phyloP scores from a whole-genome alignment of 2,113 vertebrate species.

The Gobio gobio region DNA sequence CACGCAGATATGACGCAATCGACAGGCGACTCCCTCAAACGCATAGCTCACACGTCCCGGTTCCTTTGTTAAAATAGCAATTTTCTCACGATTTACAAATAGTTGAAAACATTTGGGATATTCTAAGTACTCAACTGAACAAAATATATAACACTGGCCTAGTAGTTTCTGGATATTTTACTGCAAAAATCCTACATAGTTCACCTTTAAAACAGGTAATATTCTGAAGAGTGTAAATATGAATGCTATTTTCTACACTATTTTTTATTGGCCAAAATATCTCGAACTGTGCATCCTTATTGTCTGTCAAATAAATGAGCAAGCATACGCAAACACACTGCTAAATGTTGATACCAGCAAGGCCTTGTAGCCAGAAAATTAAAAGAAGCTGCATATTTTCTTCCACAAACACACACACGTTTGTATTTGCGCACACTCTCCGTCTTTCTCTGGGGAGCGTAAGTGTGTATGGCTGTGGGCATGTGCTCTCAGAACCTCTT shows the following conservation, averaged over 20 bases:
- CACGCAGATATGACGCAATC: no score
- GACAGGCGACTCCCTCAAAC: no score
- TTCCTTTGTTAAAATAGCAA: no score
- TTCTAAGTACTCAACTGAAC: no score
- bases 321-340: conserved; percentile 19
- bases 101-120: no score
- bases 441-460: conserved; percentile 8
- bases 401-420: conserved; percentile 2
- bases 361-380: neutral
- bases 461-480: conserved; percentile 29
- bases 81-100: no score
- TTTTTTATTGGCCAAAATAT: neutral
- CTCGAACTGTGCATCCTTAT: neutral
- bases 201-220: neutral
- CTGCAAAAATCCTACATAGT: no score
- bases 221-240: neutral
- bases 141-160: no score
- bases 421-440: neutral
- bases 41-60: no score
- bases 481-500: conserved; percentile 12
- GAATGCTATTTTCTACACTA: neutral
- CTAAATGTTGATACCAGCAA: conserved; percentile 12
- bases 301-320: conserved; percentile 27
- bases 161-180: no score
- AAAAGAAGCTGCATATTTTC: conserved; percentile 6